Percentiles rank a stretch among this genome's conserved stretches.
Conservation (phyloP, 2,113 vertebrate species). For the Oncorhynchus masou region DNA sequence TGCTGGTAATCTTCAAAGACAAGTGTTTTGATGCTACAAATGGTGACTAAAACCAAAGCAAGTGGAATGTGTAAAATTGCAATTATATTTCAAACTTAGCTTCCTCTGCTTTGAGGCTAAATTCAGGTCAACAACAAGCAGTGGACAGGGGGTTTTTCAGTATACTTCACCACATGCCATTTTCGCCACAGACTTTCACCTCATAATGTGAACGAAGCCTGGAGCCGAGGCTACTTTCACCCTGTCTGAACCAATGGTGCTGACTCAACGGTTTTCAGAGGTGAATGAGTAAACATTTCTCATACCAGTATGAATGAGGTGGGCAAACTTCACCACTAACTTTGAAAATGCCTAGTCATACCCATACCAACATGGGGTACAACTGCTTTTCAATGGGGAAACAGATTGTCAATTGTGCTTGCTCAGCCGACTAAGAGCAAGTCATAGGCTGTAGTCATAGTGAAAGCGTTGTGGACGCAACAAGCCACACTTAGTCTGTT, state of each 20-base stretch:
- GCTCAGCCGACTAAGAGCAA: no score
- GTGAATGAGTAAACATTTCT: conserved; percentile 1
- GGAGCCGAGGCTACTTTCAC: neutral
- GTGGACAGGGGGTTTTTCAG: neutral
- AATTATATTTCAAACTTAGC: no score
- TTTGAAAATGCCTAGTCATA: conserved; percentile 56
- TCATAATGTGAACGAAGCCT: no score
- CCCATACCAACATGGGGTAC: neutral
- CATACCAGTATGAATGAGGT: conserved; percentile 19
- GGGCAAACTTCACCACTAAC: neutral
- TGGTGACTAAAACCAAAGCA: no score
- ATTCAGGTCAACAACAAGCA: neutral
- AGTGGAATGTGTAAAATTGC: no score
- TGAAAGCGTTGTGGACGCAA: conserved; percentile 35
- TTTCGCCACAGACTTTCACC: no score
- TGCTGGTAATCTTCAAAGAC: neutral
- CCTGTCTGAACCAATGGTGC: neutral
- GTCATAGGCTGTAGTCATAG: conserved; percentile 35
- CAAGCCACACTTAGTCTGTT: conserved; percentile 27
- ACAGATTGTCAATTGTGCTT: conserved; percentile 11
- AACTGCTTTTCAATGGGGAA: conserved; percentile 6
- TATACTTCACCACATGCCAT: neutral
- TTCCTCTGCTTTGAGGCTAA: neutral
- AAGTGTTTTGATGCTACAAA: no score
- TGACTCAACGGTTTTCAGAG: conserved; percentile 10